Evolutionary conservation across 1,140 invertebrate species (phyloP).

Genomic region (Calliphora vicina): DNA sequence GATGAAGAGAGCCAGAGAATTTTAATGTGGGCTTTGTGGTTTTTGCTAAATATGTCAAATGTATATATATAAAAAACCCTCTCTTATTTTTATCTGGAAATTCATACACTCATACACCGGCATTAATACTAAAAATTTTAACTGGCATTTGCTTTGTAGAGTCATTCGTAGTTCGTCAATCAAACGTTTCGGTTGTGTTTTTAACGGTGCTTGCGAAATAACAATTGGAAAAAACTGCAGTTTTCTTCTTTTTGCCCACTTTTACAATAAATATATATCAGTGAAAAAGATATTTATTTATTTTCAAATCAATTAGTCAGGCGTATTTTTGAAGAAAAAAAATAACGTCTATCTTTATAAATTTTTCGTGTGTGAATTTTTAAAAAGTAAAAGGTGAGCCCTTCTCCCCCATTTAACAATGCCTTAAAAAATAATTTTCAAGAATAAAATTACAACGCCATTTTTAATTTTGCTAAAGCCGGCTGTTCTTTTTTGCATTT

Average conservation of each 20-base stretch:
- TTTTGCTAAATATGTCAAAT: constrained; percentile 17
- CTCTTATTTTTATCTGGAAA: constrained; percentile 42
- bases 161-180: constrained; percentile 58
- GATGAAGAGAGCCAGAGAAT: not conserved
- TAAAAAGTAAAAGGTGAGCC: not conserved
- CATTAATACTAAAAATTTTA: constrained; percentile 52
- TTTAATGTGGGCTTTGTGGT: constrained; percentile 18
- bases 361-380: not conserved
- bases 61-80: not conserved
- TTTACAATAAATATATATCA: not conserved
- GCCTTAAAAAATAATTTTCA: not conserved
- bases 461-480: not conserved
- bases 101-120: constrained; percentile 22
- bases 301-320: not conserved
- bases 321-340: not conserved
- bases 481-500: not conserved
- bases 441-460: not conserved
- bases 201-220: not conserved
- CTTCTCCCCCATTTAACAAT: not conserved
- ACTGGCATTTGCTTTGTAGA: constrained; percentile 49
- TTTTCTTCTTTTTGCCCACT: not conserved
- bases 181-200: constrained; percentile 50
- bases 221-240: not conserved
- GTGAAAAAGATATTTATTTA: not conserved
- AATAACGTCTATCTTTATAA: not conserved